Conservation (phyloP, 2,797 vertebrate species). For the Chaetodon trifasciatus region DNA sequence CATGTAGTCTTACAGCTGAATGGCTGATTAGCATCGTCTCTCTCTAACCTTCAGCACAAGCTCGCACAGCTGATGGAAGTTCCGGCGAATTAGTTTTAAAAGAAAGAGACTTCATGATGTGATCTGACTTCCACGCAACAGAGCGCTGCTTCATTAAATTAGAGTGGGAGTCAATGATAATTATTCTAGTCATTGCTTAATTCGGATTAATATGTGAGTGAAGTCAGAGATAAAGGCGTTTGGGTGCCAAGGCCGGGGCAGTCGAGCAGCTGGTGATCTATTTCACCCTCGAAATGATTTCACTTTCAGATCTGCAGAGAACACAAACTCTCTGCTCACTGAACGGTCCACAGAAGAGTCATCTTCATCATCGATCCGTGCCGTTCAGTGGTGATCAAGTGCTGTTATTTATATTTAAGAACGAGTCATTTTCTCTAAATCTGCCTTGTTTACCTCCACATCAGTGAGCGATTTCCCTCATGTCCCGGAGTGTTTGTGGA, state of each 20-base stretch:
- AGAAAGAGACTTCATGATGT: slow-evolving; percentile 4
- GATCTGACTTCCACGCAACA: not conserved
- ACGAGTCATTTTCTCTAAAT: not conserved
- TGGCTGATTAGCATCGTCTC: slow-evolving; percentile 9
- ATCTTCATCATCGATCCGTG: not conserved
- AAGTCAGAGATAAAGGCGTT: slow-evolving; percentile 17
- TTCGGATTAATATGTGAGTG: slow-evolving; percentile 28
- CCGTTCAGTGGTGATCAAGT: not conserved
- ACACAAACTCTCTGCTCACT: slow-evolving; percentile 1
- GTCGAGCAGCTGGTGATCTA: slow-evolving; percentile 13
- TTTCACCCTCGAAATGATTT: slow-evolving; percentile 4
- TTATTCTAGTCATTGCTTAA: slow-evolving; percentile 33
- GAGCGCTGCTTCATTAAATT: slow-evolving; percentile 20
- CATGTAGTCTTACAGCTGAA: not conserved
- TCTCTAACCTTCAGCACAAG: not conserved
- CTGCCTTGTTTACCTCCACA: not conserved
- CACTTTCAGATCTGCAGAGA: slow-evolving; percentile 14
- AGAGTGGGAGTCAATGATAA: slow-evolving; percentile 8
- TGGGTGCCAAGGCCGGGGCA: slow-evolving; percentile 3
- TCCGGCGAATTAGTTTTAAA: slow-evolving; percentile 3
- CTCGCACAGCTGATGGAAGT: not conserved
- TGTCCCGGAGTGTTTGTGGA: not conserved
- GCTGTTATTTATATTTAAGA: not conserved
- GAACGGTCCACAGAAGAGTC: not conserved
- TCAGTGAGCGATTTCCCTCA: not conserved